Percentiles rank a stretch among this genome's conserved stretches.
Conservation (phyloP, 2,888 invertebrate genomes). For the Amiota communis region DNA sequence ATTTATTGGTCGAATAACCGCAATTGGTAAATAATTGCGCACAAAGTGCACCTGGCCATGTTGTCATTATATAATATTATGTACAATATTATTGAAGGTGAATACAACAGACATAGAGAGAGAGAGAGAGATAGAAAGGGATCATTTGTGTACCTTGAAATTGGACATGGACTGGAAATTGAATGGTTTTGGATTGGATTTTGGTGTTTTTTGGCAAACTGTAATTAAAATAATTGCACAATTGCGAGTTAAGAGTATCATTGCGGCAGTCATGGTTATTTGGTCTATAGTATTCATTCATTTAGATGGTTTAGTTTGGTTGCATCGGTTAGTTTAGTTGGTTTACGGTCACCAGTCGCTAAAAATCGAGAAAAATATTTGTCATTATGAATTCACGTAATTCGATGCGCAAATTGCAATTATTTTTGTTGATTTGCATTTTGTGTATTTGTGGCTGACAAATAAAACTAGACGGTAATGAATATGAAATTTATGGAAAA, state of each 20-base stretch:
- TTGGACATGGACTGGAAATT: too few relatives aligned
- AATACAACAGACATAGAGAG: too few relatives aligned
- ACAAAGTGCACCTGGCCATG: slow-evolving; percentile 25
- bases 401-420: slow-evolving; percentile 24
- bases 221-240: slow-evolving; percentile 63
- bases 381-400: slow-evolving; percentile 17
- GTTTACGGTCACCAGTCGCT: not conserved
- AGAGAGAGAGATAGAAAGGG: too few relatives aligned
- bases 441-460: not conserved
- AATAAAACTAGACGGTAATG: not conserved
- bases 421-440: slow-evolving; percentile 20
- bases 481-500: too few relatives aligned
- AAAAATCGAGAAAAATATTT: not conserved
- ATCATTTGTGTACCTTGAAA: too few relatives aligned
- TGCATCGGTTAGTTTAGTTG: not conserved
- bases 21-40: slow-evolving; percentile 62
- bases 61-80: too few relatives aligned
- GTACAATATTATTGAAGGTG: too few relatives aligned
- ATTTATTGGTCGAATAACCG: slow-evolving; percentile 42
- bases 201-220: slow-evolving; percentile 40
- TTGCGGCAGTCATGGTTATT: slow-evolving; percentile 6
- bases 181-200: too few relatives aligned
- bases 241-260: slow-evolving; percentile 9
- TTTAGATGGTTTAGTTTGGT: too few relatives aligned
- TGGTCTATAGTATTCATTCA: not conserved